phyloP scores from a whole-genome alignment of 2,888 invertebrate genomes.

The Liodrosophila aerea region DNA sequence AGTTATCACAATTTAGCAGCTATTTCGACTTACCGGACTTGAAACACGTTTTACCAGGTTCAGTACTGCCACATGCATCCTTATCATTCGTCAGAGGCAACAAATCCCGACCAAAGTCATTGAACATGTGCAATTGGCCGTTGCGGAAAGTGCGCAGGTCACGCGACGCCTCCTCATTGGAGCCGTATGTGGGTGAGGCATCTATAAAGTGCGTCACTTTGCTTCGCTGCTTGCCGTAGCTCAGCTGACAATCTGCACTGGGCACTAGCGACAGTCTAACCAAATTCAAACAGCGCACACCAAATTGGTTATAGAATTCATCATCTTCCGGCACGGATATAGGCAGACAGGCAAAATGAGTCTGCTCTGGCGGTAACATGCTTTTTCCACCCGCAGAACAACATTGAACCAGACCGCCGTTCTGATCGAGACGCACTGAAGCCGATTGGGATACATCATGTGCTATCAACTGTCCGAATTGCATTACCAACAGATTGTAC shows the following conservation, averaged over 20 bases:
- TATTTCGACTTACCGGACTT: slow-evolving; percentile 70
- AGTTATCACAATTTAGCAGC: too few relatives aligned
- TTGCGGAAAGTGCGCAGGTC: slow-evolving; percentile 85
- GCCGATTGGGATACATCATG: slow-evolving; percentile 90
- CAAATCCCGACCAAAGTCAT: slow-evolving; percentile 86
- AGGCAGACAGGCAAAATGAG: slow-evolving; percentile 88
- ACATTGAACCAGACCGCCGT: slow-evolving; percentile 88
- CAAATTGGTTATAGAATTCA: slow-evolving; percentile 84
- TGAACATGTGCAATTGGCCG: slow-evolving; percentile 86
- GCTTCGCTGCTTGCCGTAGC: slow-evolving; percentile 87
- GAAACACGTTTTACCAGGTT: slow-evolving; percentile 86
- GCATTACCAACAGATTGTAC: slow-evolving; percentile 88
- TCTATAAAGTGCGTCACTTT: slow-evolving; percentile 88
- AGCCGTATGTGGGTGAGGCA: slow-evolving; percentile 90
- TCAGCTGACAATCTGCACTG: slow-evolving; percentile 86
- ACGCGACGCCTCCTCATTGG: slow-evolving; percentile 84
- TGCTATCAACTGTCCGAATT: slow-evolving; percentile 90
- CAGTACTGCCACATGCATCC: slow-evolving; percentile 85
- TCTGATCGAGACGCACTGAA: slow-evolving; percentile 85
- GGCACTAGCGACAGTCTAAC: slow-evolving; percentile 88
- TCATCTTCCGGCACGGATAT: slow-evolving; percentile 86
- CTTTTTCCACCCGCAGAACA: slow-evolving; percentile 85
- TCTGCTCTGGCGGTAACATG: slow-evolving; percentile 83
- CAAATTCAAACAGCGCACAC: slow-evolving; percentile 88
- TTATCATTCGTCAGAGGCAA: slow-evolving; percentile 86